A percentile compares a stretch with the other conserved stretches of the same genome.
These are phyloP conservation scores for Melinaea marsaeus DNA, from an alignment of 2,888 invertebrate species.

Conservation along the genomic window DNA sequence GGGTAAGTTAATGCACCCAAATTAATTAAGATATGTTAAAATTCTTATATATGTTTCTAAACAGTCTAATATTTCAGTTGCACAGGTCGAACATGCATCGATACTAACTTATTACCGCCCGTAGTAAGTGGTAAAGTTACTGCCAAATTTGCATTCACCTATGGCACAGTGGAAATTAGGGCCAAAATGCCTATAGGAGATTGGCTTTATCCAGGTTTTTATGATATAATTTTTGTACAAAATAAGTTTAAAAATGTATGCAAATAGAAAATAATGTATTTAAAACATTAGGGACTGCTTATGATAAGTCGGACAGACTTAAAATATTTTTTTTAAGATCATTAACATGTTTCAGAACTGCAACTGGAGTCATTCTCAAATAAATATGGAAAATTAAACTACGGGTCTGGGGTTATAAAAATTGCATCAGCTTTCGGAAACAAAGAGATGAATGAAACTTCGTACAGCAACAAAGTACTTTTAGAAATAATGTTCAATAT, in stretches of 20 bases:
- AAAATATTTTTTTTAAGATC: background rate
- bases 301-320: background rate
- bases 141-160: slow-evolving; percentile 80
- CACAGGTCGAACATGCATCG: slow-evolving; percentile 53
- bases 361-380: slow-evolving; percentile 68
- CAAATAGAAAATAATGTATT: too few species aligned
- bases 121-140: slow-evolving; percentile 81
- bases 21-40: background rate
- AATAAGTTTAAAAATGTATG: too few species aligned
- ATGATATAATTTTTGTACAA: background rate
- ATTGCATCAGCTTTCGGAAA: slow-evolving; percentile 82
- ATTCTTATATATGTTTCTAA: background rate
- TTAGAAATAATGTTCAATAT: slow-evolving; percentile 26
- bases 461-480: slow-evolving; percentile 9
- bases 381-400: slow-evolving; percentile 69
- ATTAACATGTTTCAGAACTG: slow-evolving; percentile 17
- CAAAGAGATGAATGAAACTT: slow-evolving; percentile 37
- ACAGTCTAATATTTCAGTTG: slow-evolving; percentile 16
- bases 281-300: background rate
- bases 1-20: slow-evolving; percentile 37
- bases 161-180: slow-evolving; percentile 81
- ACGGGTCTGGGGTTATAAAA: slow-evolving; percentile 80
- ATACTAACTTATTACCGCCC: slow-evolving; percentile 81
- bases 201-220: slow-evolving; percentile 78
- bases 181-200: slow-evolving; percentile 86